Base-by-base conservation (phyloP, 1,140 invertebrate species). In the Camponotus floridanus region DNA sequence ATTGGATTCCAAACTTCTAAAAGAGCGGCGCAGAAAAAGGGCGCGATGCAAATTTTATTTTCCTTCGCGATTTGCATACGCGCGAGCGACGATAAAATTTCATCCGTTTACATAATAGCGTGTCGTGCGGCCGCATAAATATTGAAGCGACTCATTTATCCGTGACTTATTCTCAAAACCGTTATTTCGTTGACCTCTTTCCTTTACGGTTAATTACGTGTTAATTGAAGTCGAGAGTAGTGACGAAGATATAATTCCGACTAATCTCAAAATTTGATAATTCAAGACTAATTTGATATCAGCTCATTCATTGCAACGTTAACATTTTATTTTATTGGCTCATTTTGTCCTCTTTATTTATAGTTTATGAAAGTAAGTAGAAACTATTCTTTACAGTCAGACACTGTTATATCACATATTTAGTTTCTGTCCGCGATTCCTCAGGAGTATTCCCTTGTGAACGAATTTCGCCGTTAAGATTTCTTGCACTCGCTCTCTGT, bases 21-120 rank as follows among this genome's bases (percentile, higher is more conserved):
- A 86, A 80, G 84, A 65, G 55, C 65, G 62, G 74, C 61, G 36
- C 21, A 64, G 83, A 85, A 85, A 85, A 85, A 85, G 81, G 73
- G 81, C 70, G 61, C 33, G 74, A 76, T 85, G 81, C 81, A 76
- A 78, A 85, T 85, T 85, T 85, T 85, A 85, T 85, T 85, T 85
- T 78, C 73, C 74, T 85, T 85, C 45, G 61, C 45, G 71, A 85
- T 85, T 85, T 78, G 81, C 81, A 78, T 85, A 76, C 73, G 81
- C 74, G 81, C 39, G 74, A 64, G 48, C 73, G 81, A 78, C 74
- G 74, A 85, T 78, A 85, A 85, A 85, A 85, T 76, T 78, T 78
- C 73, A 85, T 78, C 81, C 81, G 70, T 85, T 76, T 85, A 76
- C 81, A 78, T 76, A 76, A 85, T 76, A 78, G 81, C 73, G 79